phyloP scores from a whole-genome alignment of 2,113 vertebrate species.

The Bambusicola thoracicus region DNA sequence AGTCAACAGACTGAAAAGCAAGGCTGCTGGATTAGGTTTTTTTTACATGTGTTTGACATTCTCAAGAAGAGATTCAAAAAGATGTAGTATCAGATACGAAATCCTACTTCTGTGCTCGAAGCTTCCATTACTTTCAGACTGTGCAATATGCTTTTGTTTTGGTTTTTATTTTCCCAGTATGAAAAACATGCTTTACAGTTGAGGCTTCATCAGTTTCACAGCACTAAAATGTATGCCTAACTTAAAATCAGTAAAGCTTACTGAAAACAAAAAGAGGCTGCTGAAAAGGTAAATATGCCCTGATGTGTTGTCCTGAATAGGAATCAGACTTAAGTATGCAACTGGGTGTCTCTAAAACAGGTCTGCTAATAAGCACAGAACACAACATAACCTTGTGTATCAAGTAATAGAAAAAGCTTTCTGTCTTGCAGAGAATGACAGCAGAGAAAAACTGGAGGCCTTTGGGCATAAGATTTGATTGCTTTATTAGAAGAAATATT shows the following conservation, averaged over 20 bases:
- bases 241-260: not conserved
- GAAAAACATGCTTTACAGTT: not conserved
- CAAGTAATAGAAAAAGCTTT: not conserved
- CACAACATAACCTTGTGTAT: not conserved
- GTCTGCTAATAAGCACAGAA: not conserved
- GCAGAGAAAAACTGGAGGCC: slow-evolving; percentile 13
- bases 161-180: not conserved
- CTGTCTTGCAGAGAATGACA: slow-evolving; percentile 10
- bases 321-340: not conserved
- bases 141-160: not conserved
- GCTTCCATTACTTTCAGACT: slow-evolving; percentile 3
- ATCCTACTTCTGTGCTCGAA: not conserved
- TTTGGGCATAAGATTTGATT: slow-evolving; percentile 29
- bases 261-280: not conserved
- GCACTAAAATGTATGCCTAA: not conserved
- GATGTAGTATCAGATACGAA: not conserved
- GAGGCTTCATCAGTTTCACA: not conserved
- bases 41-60: not conserved
- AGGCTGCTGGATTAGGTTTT: not conserved
- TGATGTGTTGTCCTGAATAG: not conserved
- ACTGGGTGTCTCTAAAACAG: slow-evolving; percentile 9
- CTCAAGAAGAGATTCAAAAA: slow-evolving; percentile 6
- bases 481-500: slow-evolving; percentile 42
- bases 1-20: slow-evolving; percentile 44
- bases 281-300: slow-evolving; percentile 1